Evolutionary conservation across 2,113 vertebrate species (phyloP), one percentile per base, ranked within the genome.

Genomic region (Sturnus vulgaris): DNA sequence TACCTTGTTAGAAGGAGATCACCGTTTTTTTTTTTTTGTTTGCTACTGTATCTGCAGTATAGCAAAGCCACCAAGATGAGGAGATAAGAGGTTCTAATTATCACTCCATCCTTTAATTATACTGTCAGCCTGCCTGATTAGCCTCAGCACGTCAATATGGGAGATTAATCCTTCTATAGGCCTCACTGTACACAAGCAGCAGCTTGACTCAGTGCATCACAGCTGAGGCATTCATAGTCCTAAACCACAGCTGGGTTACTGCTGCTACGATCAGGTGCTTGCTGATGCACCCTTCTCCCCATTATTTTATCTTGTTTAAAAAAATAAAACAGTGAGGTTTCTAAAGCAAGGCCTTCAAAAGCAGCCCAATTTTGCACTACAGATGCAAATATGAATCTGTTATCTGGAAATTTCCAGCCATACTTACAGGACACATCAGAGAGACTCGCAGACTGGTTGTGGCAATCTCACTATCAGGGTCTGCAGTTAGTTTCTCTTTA

Each of bases 401-500:
- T 22, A 25, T 7, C 25, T 4, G 20, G 49, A 12, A 19, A 39
- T 85, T 47, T 65, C 37, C 31, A 76, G 50, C n/a, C 79, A 53
- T 95, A 98, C 98, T 99, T 98, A 99, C 99, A 93, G 99, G 99
- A 94, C 99, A 99, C 98, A 99, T 99, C n/a, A 99, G 98, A 44
- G 99, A 99, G 6, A 99, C 99, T 13, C 99, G 98, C 47, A 99
- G 99, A 82, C 99, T 99, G 40, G 99, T 99, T 46, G 99, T 99
- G 52, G 99, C 99, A 65, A 99, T 98, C 97, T 99, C 99, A 72
- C 99, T 99, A 92, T 99, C 99, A 37, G 99, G 99, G 95, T 99
- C 99, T 70, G 99, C 99, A 11, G 99, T 99, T 55, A 99, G 97
- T 95, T 99, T 99, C 97, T 99, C 99, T 98, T 99, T 99, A 94